Evolutionary conservation across 2,113 vertebrate species (phyloP), one percentile per base, ranked within the genome.

Genomic region (Pseudopodoces humilis): DNA sequence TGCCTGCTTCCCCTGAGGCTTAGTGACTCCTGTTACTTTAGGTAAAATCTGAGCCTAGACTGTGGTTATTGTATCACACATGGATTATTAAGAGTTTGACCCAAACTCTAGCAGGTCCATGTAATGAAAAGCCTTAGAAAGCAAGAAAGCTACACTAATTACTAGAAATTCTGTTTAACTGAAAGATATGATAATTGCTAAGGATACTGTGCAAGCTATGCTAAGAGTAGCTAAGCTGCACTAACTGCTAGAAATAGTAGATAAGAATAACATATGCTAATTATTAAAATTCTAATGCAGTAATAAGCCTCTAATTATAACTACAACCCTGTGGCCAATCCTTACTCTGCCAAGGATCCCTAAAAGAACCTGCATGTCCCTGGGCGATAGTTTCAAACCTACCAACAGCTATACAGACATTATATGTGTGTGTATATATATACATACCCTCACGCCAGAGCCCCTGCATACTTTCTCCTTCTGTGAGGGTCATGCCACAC

Each of bases 351-450:
- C 28, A 82, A 90, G 46, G 28, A 78, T 28, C 37, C 28, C 24
- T 49, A 58, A 65, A 79, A 85, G 35, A 86, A 64, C 31, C 11
- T 35, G 22, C 0, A 3, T 49, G 27, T 64, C 25, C 21, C 4
- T 4, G 2, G 20, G 15, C 43, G 39, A 55, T 8, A 86, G 59
- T 63, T 87, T 79, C 46, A 67, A 59, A 55, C 24, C 30, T 78
- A 59, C 1, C 3, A 43, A 43, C 43, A 43, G 39, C 22, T 70
- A 8, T 39, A 67, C 18, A 67, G 56, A 70, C 25, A 39, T 23
- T 22, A 16, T 11, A 3, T 46, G 4, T 49, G 6, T n/a, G 7
- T 71, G 2, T 69, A 0, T 53, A 5, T 13, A 8, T 21, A 9
- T 5, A 20, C 4, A 62, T 4, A 49, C 1, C n/a, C 13, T 70